Evolutionary conservation across 2,113 vertebrate species (phyloP).

Genomic region (Columba janthina): DNA sequence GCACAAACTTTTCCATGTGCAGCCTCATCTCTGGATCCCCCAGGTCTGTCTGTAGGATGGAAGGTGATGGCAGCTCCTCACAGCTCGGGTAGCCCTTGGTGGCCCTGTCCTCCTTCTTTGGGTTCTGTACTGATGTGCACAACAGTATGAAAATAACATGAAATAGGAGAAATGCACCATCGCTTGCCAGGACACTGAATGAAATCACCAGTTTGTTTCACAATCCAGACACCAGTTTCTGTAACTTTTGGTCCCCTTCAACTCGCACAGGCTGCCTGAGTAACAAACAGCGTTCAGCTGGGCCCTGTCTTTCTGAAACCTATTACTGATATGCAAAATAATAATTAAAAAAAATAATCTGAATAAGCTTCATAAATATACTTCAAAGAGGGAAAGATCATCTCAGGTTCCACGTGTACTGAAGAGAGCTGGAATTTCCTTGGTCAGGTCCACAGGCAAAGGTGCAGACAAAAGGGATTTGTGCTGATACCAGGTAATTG

Average conservation of each 20-base stretch:
- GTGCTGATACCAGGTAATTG: not conserved
- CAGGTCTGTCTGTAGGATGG: not conserved
- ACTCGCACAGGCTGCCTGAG: accelerated
- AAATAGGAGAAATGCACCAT: not conserved
- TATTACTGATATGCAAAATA: not conserved
- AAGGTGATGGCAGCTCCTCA: not conserved
- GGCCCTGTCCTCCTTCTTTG: not conserved
- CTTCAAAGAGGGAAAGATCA: not conserved
- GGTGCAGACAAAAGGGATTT: not conserved
- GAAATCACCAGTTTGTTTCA: not conserved
- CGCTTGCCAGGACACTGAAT: not conserved
- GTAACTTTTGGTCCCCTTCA: not conserved
- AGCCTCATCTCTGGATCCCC: not conserved
- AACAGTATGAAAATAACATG: not conserved
- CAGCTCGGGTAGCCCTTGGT: not conserved
- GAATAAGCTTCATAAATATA: not conserved
- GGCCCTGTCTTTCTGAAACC: not conserved
- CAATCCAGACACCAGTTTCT: accelerated
- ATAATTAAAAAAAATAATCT: not conserved
- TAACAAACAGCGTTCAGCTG: not conserved
- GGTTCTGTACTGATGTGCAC: not conserved
- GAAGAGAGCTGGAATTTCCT: not conserved
- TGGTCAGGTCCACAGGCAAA: not conserved
- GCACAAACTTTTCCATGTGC: not conserved
- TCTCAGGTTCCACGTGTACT: not conserved